phyloP scores from a whole-genome alignment of 2,113 vertebrate genomes.

The Podilymbus podiceps region DNA sequence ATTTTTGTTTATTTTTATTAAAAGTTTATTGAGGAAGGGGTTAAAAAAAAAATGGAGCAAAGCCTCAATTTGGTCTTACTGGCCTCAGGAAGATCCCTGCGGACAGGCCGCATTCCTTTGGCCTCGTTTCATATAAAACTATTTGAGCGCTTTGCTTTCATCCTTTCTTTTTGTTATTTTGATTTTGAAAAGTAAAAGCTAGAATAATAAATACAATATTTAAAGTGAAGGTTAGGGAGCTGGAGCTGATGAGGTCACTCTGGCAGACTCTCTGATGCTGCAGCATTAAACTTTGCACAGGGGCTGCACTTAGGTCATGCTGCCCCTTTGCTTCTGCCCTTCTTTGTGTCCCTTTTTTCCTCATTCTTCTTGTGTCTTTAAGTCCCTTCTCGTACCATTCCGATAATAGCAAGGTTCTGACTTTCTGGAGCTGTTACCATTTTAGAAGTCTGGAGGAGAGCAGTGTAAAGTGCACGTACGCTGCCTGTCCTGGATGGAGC shows the following conservation, averaged over 20 bases:
- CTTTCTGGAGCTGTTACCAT: background rate
- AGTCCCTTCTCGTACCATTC: background rate
- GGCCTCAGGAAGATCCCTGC: background rate
- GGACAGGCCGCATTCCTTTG: background rate
- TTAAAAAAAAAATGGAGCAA: accelerated
- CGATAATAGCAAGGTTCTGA: background rate
- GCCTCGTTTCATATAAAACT: background rate
- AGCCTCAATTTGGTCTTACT: background rate
- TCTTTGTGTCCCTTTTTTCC: background rate
- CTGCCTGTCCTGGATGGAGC: background rate
- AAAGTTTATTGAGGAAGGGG: accelerated
- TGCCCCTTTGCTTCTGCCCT: background rate
- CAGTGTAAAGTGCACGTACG: accelerated
- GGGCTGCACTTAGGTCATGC: too few species aligned
- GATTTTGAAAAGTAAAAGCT: background rate
- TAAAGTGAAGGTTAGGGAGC: background rate
- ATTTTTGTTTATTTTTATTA: background rate
- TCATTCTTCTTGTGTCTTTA: background rate
- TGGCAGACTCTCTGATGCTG: background rate
- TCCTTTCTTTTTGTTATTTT: background rate
- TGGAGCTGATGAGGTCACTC: background rate
- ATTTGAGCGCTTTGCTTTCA: accelerated
- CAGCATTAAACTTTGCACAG: accelerated
- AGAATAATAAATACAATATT: background rate
- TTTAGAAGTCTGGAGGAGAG: background rate